Percentiles rank a stretch among this genome's conserved stretches.
phyloP scores from a whole-genome alignment of 2,888 invertebrate genomes.

The Parthenolecanium corni region DNA sequence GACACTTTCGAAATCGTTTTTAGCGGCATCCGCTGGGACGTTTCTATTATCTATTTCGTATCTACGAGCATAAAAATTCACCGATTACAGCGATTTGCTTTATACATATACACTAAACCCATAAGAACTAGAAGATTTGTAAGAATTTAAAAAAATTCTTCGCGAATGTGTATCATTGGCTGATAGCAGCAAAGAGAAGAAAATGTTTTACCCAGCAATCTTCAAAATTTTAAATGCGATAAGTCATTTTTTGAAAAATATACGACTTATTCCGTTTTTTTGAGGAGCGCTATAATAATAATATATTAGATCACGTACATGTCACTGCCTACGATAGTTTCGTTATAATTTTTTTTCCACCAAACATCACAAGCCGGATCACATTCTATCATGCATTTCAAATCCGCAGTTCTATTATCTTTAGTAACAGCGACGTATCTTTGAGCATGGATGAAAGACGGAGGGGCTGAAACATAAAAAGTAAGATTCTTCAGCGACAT shows the following conservation, averaged over 20 bases:
- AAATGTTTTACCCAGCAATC: too few relatives aligned
- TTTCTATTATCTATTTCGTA: slow-evolving; percentile 2
- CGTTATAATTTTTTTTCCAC: slow-evolving; percentile 73
- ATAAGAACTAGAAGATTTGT: too few relatives aligned
- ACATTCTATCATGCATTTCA: slow-evolving; percentile 81
- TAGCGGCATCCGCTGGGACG: neutral
- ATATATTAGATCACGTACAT: slow-evolving; percentile 1
- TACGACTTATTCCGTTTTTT: too few relatives aligned
- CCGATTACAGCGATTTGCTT: too few relatives aligned
- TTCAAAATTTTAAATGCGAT: too few relatives aligned
- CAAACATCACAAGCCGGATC: slow-evolving; percentile 71
- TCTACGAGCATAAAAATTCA: neutral
- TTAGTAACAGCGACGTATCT: slow-evolving; percentile 59
- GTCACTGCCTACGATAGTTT: slow-evolving; percentile 45
- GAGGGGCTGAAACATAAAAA: slow-evolving; percentile 58
- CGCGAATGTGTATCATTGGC: too few relatives aligned
- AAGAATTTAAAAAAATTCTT: too few relatives aligned
- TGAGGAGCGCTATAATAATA: too few relatives aligned
- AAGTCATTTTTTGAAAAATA: neutral
- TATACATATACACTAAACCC: too few relatives aligned
- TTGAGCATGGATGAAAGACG: slow-evolving; percentile 72
- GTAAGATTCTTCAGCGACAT: too few relatives aligned
- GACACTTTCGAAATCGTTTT: slow-evolving; percentile 76
- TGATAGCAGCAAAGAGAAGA: too few relatives aligned
- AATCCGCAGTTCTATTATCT: slow-evolving; percentile 52